Base-by-base conservation (phyloP, 2,888 invertebrate genomes). In the Leptinotarsa haldemani region DNA sequence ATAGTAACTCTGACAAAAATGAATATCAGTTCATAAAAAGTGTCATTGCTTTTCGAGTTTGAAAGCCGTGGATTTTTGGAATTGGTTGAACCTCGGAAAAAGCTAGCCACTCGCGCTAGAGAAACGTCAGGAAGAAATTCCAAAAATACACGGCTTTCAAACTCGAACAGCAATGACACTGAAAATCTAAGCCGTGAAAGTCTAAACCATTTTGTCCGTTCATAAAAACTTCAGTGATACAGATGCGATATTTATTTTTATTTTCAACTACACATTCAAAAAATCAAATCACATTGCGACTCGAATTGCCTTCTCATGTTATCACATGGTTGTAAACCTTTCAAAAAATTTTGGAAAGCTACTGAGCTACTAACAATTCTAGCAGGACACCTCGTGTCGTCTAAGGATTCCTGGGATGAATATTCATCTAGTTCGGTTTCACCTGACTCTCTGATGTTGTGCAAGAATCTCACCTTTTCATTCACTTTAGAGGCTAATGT, bases 281-380 rank as follows among this genome's bases (percentile, higher is more conserved):
- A 73, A 58, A 70, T 71, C 22, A 66, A 71, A 63, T 75, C 75
- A 67, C 73, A 71, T 46, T 74, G 76, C 20, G 74, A 72, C 13
- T 68, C 72, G 16, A 70, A 72, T 12, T 70, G 67, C n/a, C 68
- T 69, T 56, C 70, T 73, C 40, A 73, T 68, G 20, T 48, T 71
- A 18, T 73, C 69, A 7, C 50, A 66, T 5, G 76, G 72, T 56
- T 74, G 77, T 40, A 81, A 65, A 65, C 77, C 79, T 66, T 80
- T 83, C 56, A 85, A 73, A 70, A 86, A 85, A 65, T 83, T 82
- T 73, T 84, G 82, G 77, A 86, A 86, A 7, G 84, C 86, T 4
- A 80, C 72, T 1, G 86, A 85, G 78, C 81, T 84, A 74, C 84
- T 85, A n/a, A 85, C 84, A 25, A 85, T 79, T 67, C 82, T 81